These are phyloP conservation scores for Arctocebus calabarensis DNA, from an alignment of 2,797 vertebrate genomes.

Conservation along the genomic window DNA sequence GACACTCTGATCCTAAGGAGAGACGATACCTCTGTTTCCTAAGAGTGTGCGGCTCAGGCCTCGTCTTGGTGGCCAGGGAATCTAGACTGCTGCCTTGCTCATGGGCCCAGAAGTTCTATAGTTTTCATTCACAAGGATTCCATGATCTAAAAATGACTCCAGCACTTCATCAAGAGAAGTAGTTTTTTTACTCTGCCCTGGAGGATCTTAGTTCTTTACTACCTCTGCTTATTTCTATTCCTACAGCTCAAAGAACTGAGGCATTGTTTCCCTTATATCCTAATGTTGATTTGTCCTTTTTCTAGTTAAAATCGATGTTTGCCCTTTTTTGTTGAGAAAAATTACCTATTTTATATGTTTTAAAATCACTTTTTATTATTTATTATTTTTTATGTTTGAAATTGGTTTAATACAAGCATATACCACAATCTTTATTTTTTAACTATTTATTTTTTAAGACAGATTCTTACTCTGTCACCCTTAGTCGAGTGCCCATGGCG, in stretches of 20 bases:
- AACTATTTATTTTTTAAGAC: no score
- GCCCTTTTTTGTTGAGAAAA: neutral
- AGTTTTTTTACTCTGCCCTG: neutral
- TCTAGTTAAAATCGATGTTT: neutral
- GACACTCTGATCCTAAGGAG: neutral
- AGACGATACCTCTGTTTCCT: neutral
- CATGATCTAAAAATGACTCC: neutral
- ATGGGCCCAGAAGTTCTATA: neutral
- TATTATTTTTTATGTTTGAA: neutral
- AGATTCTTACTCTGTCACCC: no score
- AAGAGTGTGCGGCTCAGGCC: neutral
- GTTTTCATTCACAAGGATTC: neutral
- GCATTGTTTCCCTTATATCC: fast-evolving
- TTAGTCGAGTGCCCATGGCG: no score
- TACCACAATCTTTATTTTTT: neutral
- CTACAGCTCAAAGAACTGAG: neutral
- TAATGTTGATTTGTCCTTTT: neutral
- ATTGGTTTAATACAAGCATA: neutral
- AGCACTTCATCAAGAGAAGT: neutral
- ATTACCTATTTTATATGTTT: neutral
- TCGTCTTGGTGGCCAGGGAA: no score
- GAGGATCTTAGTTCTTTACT: neutral
- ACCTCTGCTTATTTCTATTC: neutral
- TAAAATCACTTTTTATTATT: neutral
- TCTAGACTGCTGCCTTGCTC: neutral